Percentiles rank a stretch among this genome's conserved stretches.
Conservation (phyloP, 2,797 vertebrate species). For the Clarias pachynema region DNA sequence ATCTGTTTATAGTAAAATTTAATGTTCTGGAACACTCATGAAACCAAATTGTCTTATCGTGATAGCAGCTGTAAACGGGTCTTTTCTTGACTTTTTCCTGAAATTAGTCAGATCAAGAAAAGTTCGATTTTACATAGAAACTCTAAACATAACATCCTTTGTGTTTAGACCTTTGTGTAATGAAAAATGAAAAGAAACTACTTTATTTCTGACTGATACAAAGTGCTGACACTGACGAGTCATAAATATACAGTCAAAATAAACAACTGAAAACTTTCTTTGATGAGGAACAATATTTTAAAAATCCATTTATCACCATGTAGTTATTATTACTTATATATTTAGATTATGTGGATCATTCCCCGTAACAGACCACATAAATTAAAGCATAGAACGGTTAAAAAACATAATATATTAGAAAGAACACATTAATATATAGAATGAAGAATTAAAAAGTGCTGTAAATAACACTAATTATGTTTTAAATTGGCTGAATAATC, state of each 20-base stretch:
- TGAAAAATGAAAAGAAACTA: not conserved
- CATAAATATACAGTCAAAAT: not conserved
- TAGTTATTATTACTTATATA: not conserved
- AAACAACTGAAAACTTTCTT: not conserved
- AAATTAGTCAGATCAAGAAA: not conserved
- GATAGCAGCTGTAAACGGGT: not conserved
- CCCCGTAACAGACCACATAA: not conserved
- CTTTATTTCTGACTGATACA: not conserved
- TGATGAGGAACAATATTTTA: not conserved
- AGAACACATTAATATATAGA: not conserved
- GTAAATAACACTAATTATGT: not conserved
- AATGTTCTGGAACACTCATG: not conserved
- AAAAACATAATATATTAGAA: not conserved
- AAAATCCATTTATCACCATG: not conserved
- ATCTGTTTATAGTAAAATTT: not conserved
- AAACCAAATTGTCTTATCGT: not conserved
- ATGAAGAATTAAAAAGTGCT: not conserved
- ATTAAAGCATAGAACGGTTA: not conserved
- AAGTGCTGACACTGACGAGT: not conserved
- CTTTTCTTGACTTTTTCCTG: not conserved
- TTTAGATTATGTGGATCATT: not conserved
- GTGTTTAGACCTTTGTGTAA: not conserved
- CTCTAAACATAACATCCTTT: not conserved
- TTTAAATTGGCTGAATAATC: not conserved
- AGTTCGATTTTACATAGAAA: not conserved